Percentiles rank a stretch among this genome's conserved stretches.
Conservation (phyloP, 1,140 invertebrate species). For the Carposina sasakii region DNA sequence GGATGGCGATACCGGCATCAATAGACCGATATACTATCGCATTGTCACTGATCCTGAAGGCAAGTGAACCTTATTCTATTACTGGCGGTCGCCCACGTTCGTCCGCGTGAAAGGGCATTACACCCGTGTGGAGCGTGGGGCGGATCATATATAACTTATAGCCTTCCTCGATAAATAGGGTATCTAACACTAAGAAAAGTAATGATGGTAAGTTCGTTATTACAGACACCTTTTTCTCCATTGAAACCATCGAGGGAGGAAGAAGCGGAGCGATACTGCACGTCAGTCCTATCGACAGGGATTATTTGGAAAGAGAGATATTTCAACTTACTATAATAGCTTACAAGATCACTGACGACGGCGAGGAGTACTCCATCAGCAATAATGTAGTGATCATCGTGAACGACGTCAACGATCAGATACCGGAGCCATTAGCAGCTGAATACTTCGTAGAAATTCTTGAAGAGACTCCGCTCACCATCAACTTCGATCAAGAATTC, state of each 20-base stretch:
- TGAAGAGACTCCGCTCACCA: conserved; percentile 62
- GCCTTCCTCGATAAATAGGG: too few species aligned
- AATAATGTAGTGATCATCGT: conserved; percentile 67
- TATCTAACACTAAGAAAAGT: too few species aligned
- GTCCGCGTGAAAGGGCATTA: too few species aligned
- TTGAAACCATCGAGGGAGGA: conserved; percentile 48
- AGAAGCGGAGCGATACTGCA: conserved; percentile 51
- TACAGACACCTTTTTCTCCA: conserved; percentile 48
- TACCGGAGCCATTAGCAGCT: conserved; percentile 50
- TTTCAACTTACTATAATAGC: conserved; percentile 69
- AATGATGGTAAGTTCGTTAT: too few species aligned
- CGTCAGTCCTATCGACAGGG: conserved; percentile 70
- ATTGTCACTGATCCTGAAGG: conserved; percentile 41
- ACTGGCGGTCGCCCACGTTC: conserved; percentile 2
- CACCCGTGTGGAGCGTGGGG: too few species aligned
- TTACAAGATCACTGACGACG: conserved; percentile 68
- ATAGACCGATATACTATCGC: conserved; percentile 66
- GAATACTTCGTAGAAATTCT: conserved; percentile 48
- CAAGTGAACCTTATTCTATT: conserved; percentile 17
- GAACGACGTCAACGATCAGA: conserved; percentile 73
- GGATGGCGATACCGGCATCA: conserved; percentile 73
- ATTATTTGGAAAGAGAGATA: conserved; percentile 65
- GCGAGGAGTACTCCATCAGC: conserved; percentile 44
- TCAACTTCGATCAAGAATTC: conserved; percentile 57
- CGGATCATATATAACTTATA: too few species aligned